A percentile compares a stretch with the other conserved stretches of the same genome.
phyloP scores from a whole-genome alignment of 2,888 invertebrate species.

The Leucophenga maculata region DNA sequence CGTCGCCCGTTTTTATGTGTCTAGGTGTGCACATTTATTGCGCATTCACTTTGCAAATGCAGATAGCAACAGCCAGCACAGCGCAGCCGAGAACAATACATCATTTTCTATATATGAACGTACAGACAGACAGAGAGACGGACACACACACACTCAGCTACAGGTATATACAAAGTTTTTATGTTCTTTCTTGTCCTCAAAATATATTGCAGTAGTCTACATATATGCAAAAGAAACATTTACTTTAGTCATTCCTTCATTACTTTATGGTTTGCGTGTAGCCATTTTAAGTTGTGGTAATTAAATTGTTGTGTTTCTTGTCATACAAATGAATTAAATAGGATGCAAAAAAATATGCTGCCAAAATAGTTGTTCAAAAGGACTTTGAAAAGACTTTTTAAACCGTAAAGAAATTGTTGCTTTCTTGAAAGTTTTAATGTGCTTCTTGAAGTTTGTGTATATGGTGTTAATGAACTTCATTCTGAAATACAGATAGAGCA shows the following conservation, averaged over 20 bases:
- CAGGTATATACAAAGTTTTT: no score
- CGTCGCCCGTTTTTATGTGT: slow-evolving; percentile 18
- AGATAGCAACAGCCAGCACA: slow-evolving; percentile 37
- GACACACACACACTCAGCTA: no score
- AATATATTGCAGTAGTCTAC: no score
- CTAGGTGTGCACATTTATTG: slow-evolving; percentile 24
- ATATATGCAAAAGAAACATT: slow-evolving; percentile 10
- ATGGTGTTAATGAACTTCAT: not conserved
- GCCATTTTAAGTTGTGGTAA: slow-evolving; percentile 14
- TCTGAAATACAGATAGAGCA: no score
- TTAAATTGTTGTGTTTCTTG: slow-evolving; percentile 19
- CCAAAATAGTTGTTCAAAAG: no score
- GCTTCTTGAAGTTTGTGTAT: not conserved
- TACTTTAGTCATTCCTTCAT: slow-evolving; percentile 10
- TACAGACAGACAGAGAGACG: no score
- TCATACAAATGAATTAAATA: slow-evolving; percentile 12
- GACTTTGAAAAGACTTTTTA: no score
- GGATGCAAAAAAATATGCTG: no score
- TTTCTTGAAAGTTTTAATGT: no score
- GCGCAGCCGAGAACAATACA: slow-evolving; percentile 50
- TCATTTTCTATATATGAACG: slow-evolving; percentile 46
- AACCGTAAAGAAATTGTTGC: no score
- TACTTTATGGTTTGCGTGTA: slow-evolving; percentile 3
- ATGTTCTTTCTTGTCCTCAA: no score
- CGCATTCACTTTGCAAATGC: slow-evolving; percentile 47